Evolutionary conservation across 2,888 invertebrate species (phyloP), one percentile per base, ranked within the genome.

Genomic region (Cyclophora punctaria): DNA sequence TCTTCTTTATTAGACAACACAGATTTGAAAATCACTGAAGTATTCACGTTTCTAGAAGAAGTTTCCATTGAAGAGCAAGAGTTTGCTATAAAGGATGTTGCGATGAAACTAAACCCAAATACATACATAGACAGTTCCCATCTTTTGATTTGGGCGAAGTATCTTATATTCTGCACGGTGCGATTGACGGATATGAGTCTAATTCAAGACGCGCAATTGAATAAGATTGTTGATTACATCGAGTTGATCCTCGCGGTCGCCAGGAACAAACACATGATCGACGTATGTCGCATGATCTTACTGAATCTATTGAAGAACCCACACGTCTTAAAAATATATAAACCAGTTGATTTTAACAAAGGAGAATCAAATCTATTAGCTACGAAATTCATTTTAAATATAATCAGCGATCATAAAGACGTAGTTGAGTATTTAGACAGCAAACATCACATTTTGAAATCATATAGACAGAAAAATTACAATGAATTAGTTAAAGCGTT

Each of bases 381-480:
- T 3, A 87, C 88, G 0, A 68, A 75, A 48, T 79, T 84, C 56
- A 57, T 88, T 7, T 56, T 87, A 33, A 62, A 83, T 55, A 64
- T 84, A 34, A 67, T 86, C 34, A 64, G 53, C 34, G 56, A 74
- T 40, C 66, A 84, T 53, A 63, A 58, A 52, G 80, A 83, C 49
- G 71, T 80, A 2, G 58, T 85, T 3, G 69, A 63, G n/a, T 72
- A 76, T 65, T 71, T 84, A 48, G 70, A 79, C 54, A 69, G 61
- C 7, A 82, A 75, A 57, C 68, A 76, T 53, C 76, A 66, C 46
- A 64, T 89, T 53, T 69, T 91, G 20, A 78, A 78, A 48, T 81
- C 89, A 2, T 92, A 89, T 60, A 88, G 87, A 63, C 80, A 87
- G 51, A 92, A 91, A 68, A 87, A 92, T 55, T 80, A 89, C 45